These are phyloP conservation scores for Criorhina ranunculi DNA, from an alignment of 2,888 invertebrate genomes.

Conservation along the genomic window DNA sequence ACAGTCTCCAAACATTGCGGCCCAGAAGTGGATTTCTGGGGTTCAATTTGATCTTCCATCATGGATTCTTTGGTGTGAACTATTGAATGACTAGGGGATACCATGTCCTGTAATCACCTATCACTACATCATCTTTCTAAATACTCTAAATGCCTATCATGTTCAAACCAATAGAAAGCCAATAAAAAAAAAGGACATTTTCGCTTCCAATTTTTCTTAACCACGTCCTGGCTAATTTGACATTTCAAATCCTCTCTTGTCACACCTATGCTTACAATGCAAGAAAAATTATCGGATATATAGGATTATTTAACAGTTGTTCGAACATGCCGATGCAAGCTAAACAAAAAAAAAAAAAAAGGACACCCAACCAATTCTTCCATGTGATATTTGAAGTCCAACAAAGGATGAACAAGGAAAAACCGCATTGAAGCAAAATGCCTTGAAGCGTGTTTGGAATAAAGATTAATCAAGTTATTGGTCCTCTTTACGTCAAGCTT, in stretches of 20 bases:
- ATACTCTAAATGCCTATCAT: too few relatives aligned
- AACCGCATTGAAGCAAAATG: conserved; percentile 69
- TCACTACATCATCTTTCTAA: too few relatives aligned
- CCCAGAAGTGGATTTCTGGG: too few relatives aligned
- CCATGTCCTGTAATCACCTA: too few relatives aligned
- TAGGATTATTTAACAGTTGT: conserved; percentile 69
- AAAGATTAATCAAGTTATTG: conserved; percentile 64
- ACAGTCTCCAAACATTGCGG: too few relatives aligned
- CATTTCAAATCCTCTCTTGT: conserved; percentile 31
- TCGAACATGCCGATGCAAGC: conserved; percentile 56
- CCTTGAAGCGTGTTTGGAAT: conserved; percentile 70
- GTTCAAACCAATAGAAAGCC: too few relatives aligned
- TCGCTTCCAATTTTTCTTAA: too few relatives aligned
- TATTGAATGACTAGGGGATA: too few relatives aligned
- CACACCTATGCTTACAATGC: conserved; percentile 68
- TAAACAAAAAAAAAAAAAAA: neutral
- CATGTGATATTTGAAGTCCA: conserved; percentile 45
- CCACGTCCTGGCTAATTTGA: conserved; percentile 24
- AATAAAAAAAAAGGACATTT: too few relatives aligned
- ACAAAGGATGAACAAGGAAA: conserved; percentile 46
- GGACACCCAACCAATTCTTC: conserved; percentile 1
- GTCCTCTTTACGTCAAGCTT: conserved; percentile 26
- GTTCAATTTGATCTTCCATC: too few relatives aligned
- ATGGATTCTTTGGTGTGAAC: too few relatives aligned
- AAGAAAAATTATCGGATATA: conserved; percentile 62